Evolutionary conservation across 2,888 invertebrate genomes (phyloP).

Genomic region (Lampropteryx suffumata): DNA sequence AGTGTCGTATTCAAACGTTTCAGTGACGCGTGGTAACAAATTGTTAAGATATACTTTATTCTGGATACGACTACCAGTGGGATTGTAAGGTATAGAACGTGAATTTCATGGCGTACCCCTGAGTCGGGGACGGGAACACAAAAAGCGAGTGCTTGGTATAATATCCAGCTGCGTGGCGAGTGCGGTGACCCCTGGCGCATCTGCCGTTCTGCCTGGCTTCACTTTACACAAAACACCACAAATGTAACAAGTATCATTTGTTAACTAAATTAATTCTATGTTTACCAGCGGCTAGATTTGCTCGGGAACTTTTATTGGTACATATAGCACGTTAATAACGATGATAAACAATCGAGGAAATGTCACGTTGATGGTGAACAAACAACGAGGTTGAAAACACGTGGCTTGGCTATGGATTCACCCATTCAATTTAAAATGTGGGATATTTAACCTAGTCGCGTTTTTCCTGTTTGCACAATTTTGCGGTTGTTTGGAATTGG

Average conservation of each 20-base stretch:
- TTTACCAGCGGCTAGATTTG: constrained; percentile 15
- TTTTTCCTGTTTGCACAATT: constrained; percentile 24
- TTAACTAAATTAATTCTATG: constrained; percentile 19
- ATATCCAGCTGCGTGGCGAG: constrained; percentile 67
- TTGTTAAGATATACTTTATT: constrained; percentile 5
- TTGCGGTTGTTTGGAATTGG: constrained; percentile 11
- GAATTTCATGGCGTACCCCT: constrained; percentile 46
- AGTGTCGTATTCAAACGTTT: constrained; percentile 20
- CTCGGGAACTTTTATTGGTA: constrained; percentile 25
- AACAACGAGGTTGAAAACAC: constrained; percentile 30
- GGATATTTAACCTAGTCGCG: constrained; percentile 16
- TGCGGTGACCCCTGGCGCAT: constrained; percentile 71
- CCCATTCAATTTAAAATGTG: constrained; percentile 28
- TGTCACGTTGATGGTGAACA: constrained; percentile 37
- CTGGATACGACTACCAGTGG: constrained; percentile 1
- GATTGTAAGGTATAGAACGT: constrained; percentile 25
- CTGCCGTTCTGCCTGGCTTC: constrained; percentile 62
- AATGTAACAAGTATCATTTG: constrained; percentile 44
- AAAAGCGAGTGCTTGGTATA: constrained; percentile 60
- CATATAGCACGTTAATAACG: constrained; percentile 15
- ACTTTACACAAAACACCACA: constrained; percentile 58
- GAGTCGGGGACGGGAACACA: constrained; percentile 43
- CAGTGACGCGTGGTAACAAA: constrained; percentile 19
- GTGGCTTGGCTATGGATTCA: constrained; percentile 26
- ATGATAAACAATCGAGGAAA: constrained; percentile 37